Evolutionary conservation across 2,113 vertebrate genomes (phyloP), one percentile per base, ranked within the genome.

Genomic region (Sinocyclocheilus anshuiensis): DNA sequence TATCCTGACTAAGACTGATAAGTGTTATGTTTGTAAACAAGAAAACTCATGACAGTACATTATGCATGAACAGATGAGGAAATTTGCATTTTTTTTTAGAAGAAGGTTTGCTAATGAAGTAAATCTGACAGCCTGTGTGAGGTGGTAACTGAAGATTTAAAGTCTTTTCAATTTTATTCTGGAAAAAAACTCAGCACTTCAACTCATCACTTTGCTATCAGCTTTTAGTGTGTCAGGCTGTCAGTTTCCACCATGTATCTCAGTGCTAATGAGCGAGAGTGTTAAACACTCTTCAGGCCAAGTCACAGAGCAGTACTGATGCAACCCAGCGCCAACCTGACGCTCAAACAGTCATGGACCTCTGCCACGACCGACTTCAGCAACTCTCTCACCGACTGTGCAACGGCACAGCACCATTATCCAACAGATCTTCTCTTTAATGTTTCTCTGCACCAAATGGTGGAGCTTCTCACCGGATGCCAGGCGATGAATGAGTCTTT

Each of bases 401-500:
- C 24, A 53, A 77, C 9, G 9, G 2, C 57, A 59, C 7, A n/a
- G 45, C 48, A 79, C 26, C 67, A 48, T 75, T 50, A 55, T 20
- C 55, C 57, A 69, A 29, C 69, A 29, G 26, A 86, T 36, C 7
- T 26, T 86, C 48, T 36, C 39, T 72, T 36, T 75, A 75, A 81
- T 10, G 36, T 74, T 48, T 82, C 53, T 63, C 57, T 59, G 57
- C 42, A 77, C 57, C 13, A 50, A 79, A 26, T 20, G 39, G 42
- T 86, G 22, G 26, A 7, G 81, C 36, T 78, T 24, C 39, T 83
- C 67, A 76, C 74, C 55, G 33, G 45, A 65, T 24, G 79, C 79
- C 79, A 72, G 76, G 36, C 39, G 53, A 53, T 78, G 63, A 65
- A 81, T 36, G 63, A 69, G 67, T 42, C 74, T 81, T 82, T 77